Base-by-base conservation (phyloP, 1,140 invertebrate species). In the Heliconius hermathena region DNA sequence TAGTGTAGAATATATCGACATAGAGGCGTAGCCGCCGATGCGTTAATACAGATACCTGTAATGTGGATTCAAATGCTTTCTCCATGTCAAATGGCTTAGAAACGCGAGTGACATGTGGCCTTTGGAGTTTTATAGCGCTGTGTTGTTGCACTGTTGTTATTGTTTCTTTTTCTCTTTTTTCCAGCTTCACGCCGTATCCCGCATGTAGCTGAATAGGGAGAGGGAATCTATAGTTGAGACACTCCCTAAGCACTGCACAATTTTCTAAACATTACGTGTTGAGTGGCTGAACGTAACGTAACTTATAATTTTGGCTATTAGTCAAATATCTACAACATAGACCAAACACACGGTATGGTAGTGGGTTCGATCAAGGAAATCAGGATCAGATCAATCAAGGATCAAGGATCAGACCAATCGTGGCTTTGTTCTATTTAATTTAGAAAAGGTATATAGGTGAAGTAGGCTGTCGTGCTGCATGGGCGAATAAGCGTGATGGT, bases 41-140 rank as follows among this genome's bases (percentile, higher is more conserved):
- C 60, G 60, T 66, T 66, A 66, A 66, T 66, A 66, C 60, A 13
- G 60, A 66, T 66, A 66, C 60, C 60, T 66, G 60, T 66, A 66
- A 66, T 66, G 60, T 66, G 60, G 8, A 66, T 66, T 29, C 60
- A 66, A 66, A 66, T 66, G 60, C 13, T 66, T 66, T 66, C 60
- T 66, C 26, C 60, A 66, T 66, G 60, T 66, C 60, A 66, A 66
- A 66, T 66, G 60, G 60, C 9, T 66, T 66, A 66, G 60, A 66
- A 66, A 66, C 22, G 60, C n/a, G 11, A 29, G 60, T 66, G 60
- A 66, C 60, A 66, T 66, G 60, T 66, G 60, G 60, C 60, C 60
- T 66, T 66, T 66, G 60, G 60, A n/a, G n/a, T 66, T 66, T 66
- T 66, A 29, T 29, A 66, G 60, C 26, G 60, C n/a, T 29, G 60